Percentiles rank a stretch among this genome's conserved stretches.
Conservation (phyloP, 2,797 vertebrate species). For the Echeneis naucrates region DNA sequence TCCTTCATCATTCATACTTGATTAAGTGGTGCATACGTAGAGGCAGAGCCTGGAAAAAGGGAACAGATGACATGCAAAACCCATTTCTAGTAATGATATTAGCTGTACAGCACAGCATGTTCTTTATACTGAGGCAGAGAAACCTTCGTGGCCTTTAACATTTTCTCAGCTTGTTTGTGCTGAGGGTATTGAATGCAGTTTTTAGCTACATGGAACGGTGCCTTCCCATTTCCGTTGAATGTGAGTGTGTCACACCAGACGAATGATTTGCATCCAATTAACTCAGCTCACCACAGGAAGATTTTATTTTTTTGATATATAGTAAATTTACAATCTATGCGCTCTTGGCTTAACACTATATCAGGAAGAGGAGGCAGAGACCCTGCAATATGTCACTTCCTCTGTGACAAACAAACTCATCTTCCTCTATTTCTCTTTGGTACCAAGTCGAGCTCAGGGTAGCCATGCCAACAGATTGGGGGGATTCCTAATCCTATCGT, state of each 20-base stretch:
- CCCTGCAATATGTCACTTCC: constrained; percentile 47
- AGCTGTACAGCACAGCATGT: neutral
- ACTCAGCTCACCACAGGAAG: neutral
- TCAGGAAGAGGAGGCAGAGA: neutral
- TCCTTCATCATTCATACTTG: constrained; percentile 68
- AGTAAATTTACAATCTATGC: neutral
- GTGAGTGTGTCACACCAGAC: neutral
- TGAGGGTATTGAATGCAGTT: neutral
- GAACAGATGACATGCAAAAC: constrained; percentile 43
- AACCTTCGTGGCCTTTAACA: neutral
- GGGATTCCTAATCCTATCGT: constrained; percentile 66
- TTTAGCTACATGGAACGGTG: neutral
- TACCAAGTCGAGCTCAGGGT: constrained; percentile 61
- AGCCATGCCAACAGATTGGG: constrained; percentile 77
- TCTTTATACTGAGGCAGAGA: constrained; percentile 15
- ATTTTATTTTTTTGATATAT: neutral
- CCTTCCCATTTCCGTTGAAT: neutral
- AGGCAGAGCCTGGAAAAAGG: constrained; percentile 31
- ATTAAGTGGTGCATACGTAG: constrained; percentile 54
- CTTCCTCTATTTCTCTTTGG: constrained; percentile 28
- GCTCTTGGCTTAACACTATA: neutral
- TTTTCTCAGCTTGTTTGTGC: neutral
- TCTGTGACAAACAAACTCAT: constrained; percentile 37
- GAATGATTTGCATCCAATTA: constrained; percentile 5
- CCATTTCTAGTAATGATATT: neutral